phyloP scores from a whole-genome alignment of 2,888 invertebrate species.

The Tanaodytes sp. region DNA sequence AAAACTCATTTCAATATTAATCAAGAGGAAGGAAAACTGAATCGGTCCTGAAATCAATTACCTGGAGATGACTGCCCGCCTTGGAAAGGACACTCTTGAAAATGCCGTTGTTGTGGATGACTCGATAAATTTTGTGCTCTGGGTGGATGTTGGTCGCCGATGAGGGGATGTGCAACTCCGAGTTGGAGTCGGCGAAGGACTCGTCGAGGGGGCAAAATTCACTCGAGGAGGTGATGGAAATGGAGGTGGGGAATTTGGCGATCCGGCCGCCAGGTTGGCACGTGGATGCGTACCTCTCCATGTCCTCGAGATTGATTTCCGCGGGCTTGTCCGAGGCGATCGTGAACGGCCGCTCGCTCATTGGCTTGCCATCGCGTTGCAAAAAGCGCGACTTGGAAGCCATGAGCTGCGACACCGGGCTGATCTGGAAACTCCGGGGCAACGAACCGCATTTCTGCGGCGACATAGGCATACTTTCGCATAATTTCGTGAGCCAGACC shows the following conservation, averaged over 20 bases:
- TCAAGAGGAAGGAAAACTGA: too few species aligned
- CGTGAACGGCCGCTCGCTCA: constrained; percentile 80
- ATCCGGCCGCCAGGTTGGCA: constrained; percentile 68
- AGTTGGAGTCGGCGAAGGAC: constrained; percentile 72
- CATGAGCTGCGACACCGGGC: constrained; percentile 74
- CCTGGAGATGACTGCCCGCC: constrained; percentile 67
- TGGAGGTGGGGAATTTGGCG: constrained; percentile 70
- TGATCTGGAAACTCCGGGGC: constrained; percentile 84
- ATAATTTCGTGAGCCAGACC: constrained; percentile 79
- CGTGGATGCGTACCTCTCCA: constrained; percentile 75
- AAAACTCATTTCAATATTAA: too few species aligned
- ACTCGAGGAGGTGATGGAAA: constrained; percentile 75
- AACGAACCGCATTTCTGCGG: constrained; percentile 84
- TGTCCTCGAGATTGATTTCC: constrained; percentile 80
- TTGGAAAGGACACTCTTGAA: constrained; percentile 71
- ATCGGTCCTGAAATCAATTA: constrained; percentile 10
- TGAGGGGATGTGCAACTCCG: constrained; percentile 72
- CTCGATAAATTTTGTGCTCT: constrained; percentile 84
- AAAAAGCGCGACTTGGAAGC: constrained; percentile 73
- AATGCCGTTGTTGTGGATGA: constrained; percentile 59
- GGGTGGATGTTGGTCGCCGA: constrained; percentile 78
- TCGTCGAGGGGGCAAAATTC: constrained; percentile 76
- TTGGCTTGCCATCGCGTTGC: constrained; percentile 77
- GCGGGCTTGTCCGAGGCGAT: constrained; percentile 82
- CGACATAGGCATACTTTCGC: constrained; percentile 79